Evolutionary conservation across 2,888 invertebrate genomes (phyloP).

Genomic region (Drosophila silvestris): DNA sequence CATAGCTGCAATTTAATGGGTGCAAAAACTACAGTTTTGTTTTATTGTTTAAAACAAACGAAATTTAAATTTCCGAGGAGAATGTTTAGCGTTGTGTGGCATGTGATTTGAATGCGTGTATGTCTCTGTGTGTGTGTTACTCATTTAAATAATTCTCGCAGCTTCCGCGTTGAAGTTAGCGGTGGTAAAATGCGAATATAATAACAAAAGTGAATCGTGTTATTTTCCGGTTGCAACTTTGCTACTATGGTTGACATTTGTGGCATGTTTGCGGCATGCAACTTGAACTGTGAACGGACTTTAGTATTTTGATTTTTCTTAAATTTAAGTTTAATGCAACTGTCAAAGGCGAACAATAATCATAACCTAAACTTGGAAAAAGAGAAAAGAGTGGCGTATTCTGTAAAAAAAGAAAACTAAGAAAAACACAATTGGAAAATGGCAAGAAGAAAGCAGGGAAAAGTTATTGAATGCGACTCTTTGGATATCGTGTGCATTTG

Average conservation of each 20-base stretch:
- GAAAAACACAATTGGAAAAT: slow-evolving; percentile 14
- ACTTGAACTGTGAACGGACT: background rate
- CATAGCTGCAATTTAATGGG: background rate
- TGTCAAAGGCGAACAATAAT: slow-evolving; percentile 35
- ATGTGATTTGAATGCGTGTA: slow-evolving; percentile 17
- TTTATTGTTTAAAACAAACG: slow-evolving; percentile 21
- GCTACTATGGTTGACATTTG: slow-evolving; percentile 40
- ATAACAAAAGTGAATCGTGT: slow-evolving; percentile 56
- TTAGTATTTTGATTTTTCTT: slow-evolving; percentile 8
- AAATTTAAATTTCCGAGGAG: slow-evolving; percentile 47
- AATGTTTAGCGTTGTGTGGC: slow-evolving; percentile 20
- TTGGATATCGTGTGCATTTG: slow-evolving; percentile 57
- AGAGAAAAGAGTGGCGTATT: slow-evolving; percentile 24
- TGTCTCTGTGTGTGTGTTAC: slow-evolving; percentile 22
- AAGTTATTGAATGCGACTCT: slow-evolving; percentile 66
- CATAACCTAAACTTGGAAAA: slow-evolving; percentile 28
- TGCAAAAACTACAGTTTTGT: background rate
- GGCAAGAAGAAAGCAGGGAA: slow-evolving; percentile 19
- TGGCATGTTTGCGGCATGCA: slow-evolving; percentile 36
- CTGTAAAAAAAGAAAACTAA: slow-evolving; percentile 7
- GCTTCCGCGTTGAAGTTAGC: slow-evolving; percentile 46
- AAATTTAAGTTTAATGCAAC: slow-evolving; percentile 24
- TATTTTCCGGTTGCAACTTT: slow-evolving; percentile 55
- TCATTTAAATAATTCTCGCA: slow-evolving; percentile 44
- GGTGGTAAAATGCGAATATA: slow-evolving; percentile 44